Evolutionary conservation across 2,113 vertebrate genomes (phyloP), one percentile per base, ranked within the genome.

Genomic region (Chaenocephalus aceratus): DNA sequence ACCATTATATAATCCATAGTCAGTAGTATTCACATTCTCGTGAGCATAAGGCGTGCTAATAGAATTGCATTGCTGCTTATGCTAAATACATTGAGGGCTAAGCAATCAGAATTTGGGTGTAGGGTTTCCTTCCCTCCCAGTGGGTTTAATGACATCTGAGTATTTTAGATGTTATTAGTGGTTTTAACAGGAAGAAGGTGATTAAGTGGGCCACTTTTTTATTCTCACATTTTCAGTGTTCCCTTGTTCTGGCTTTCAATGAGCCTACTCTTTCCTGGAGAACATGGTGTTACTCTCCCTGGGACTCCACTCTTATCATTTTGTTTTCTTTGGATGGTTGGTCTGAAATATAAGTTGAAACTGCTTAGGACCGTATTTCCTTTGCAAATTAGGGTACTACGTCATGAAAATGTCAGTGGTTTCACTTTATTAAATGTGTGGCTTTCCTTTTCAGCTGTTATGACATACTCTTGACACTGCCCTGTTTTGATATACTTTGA

Each of bases 401-500:
- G 53, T 93, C 77, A 77, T 89, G 67, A 91, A 92, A 88, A 86
- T 76, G 81, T 91, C 86, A 75, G 59, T 62, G 86, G 79, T 87
- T 86, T 80, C 30, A 41, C 52, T 79, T 86, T 64, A 89, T 87
- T 70, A 67, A 86, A 64, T 78, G 61, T 72, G 2, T 61, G 59
- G 54, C 36, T 87, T 81, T 84, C 46, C 52, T 80, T 88, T 86
- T 75, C 77, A 54, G 52, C 45, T 74, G 34, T 41, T 62, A 77
- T 79, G 76, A 89, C 77, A 68, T 67, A n/a, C 62, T 81, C 72
- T 76, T 54, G 60, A 84, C 56, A 84, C 63, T n/a, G 36, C 56
- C 51, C 11, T 81, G 74, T 65, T 68, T 80, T 81, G 76, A 85
- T 76, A 82, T 71, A 58, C 72, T 84, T 83, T n/a, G 68, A 79